These are phyloP conservation scores for Esox lucius DNA, from an alignment of 2,797 vertebrate species.

Conservation along the genomic window DNA sequence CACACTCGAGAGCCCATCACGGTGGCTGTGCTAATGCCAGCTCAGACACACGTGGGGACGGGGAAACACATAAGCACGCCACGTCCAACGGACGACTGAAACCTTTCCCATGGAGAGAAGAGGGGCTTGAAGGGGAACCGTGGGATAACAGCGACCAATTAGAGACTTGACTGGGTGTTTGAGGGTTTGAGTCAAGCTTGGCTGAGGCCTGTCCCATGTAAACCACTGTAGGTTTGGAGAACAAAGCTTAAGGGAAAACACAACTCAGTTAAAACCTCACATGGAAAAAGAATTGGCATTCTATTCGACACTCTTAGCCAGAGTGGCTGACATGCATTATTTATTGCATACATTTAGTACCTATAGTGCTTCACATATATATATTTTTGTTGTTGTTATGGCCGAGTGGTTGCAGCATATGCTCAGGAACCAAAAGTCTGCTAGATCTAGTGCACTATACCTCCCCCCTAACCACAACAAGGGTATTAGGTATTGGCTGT, in stretches of 20 bases:
- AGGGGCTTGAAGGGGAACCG: conserved; percentile 47
- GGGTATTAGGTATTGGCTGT: too few species aligned
- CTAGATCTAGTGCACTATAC: too few species aligned
- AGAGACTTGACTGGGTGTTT: conserved; percentile 67
- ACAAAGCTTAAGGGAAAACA: conserved; percentile 51
- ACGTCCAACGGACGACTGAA: conserved; percentile 45
- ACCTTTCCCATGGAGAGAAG: conserved; percentile 36
- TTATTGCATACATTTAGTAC: too few species aligned
- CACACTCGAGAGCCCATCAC: conserved; percentile 53
- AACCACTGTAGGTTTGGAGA: conserved; percentile 60
- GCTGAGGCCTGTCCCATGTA: conserved; percentile 72
- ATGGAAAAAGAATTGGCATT: conserved; percentile 10
- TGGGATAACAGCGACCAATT: conserved; percentile 70
- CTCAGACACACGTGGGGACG: conserved; percentile 25
- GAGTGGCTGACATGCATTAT: too few species aligned
- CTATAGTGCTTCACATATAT: too few species aligned
- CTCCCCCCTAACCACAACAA: too few species aligned
- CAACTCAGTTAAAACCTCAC: background rate
- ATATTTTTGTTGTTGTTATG: too few species aligned
- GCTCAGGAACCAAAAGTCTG: too few species aligned
- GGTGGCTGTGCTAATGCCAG: conserved; percentile 16
- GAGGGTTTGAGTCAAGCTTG: conserved; percentile 68
- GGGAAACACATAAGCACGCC: conserved; percentile 11
- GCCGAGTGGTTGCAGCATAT: too few species aligned
- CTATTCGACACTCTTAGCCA: too few species aligned